Evolutionary conservation across 2,888 invertebrate species (phyloP), one percentile per base, ranked within the genome.

Genomic region (Drosophila longiperda): DNA sequence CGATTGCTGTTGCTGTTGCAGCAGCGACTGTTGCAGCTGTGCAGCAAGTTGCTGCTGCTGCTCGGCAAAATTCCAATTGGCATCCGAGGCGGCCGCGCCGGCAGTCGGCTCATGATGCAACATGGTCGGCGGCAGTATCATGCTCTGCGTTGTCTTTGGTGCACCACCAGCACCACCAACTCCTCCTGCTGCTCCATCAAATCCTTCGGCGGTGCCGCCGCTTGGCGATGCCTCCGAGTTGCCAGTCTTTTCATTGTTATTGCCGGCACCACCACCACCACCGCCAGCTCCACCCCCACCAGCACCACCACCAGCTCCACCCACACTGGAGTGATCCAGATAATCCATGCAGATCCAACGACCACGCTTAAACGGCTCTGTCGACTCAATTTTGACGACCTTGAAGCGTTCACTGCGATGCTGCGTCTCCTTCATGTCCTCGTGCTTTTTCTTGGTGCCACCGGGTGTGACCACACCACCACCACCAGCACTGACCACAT

Each of bases 311-410:
- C 45, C 45, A 45, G 45, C 45, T 15, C 45, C 45, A 12, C 45
- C 91, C 50, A 91, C 91, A 66, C 95, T 94, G 57, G 96, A 96
- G 90, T 97, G 97, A 94, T 98, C 98, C 89, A 97, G 94, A 93
- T 97, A 98, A 93, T 98, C 98, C 96, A 97, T 97, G 93, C 98
- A 98, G 93, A 96, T 96, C 98, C 98, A 98, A 83, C 98, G 95
- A 33, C 98, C 98, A 67, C 98, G 95, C 84, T 97, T 96, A 92
- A 98, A 98, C 23, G 98, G 98, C 93, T 98, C 97, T n/a, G 97
- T 97, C 87, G 97, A 98, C 93, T 98, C 98, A 86, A 98, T 98
- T 94, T 98, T 98, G 45, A 98, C 98, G 87, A 98, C 98, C 94
- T 97, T 97, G 93, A 98, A 98, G 78, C 98, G 94, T 93, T 97